Evolutionary conservation across 2,888 invertebrate species (phyloP).

Genomic region (Phrixothrix hirtus): DNA sequence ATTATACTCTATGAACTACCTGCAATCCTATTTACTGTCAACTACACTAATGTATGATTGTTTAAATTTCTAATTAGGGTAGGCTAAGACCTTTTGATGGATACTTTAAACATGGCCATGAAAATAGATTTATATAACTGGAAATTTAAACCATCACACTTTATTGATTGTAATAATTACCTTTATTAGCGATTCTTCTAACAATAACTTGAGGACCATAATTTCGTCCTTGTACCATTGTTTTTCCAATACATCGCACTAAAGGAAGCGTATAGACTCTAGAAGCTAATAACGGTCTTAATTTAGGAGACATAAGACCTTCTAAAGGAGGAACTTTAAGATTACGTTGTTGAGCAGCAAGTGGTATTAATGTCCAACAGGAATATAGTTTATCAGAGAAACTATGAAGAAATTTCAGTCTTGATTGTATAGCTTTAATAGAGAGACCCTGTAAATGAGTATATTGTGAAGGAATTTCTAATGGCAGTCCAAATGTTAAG

Average conservation of each 20-base stretch:
- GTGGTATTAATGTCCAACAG: constrained; percentile 61
- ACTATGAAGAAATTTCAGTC: constrained; percentile 62
- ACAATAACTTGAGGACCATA: constrained; percentile 69
- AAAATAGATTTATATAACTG: no score
- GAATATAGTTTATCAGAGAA: constrained; percentile 67
- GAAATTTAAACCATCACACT: not conserved
- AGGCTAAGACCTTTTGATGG: no score
- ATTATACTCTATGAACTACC: no score
- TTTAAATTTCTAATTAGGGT: no score
- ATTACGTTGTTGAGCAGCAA: constrained; percentile 55
- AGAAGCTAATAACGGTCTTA: constrained; percentile 62
- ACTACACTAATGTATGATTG: no score
- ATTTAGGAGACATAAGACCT: constrained; percentile 54
- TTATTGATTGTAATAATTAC: constrained; percentile 36
- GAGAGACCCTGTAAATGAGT: constrained; percentile 58
- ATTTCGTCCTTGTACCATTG: constrained; percentile 69
- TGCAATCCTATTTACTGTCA: no score
- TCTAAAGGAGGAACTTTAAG: constrained; percentile 54
- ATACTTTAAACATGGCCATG: no score
- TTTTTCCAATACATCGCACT: constrained; percentile 65
- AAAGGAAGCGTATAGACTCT: constrained; percentile 66
- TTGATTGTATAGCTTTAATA: constrained; percentile 59
- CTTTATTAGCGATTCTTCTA: constrained; percentile 62
- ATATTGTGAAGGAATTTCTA: constrained; percentile 62
- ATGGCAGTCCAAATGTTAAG: constrained; percentile 59